phyloP scores from a whole-genome alignment of 2,888 invertebrate species.

The Salpingus planirostris region DNA sequence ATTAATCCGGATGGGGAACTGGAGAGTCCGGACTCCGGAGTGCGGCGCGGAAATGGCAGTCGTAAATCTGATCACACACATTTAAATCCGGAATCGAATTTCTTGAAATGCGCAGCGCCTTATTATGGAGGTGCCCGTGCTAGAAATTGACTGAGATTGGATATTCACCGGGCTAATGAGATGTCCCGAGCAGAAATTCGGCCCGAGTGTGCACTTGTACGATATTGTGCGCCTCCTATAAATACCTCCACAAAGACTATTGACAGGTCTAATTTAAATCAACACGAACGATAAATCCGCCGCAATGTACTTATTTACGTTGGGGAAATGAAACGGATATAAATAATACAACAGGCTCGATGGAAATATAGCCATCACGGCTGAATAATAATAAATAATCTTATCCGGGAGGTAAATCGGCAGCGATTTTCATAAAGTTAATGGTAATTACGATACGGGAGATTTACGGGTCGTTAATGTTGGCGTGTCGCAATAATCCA shows the following conservation, averaged over 20 bases:
- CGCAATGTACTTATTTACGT: no score
- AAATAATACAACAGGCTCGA: no score
- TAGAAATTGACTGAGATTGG: constrained; percentile 27
- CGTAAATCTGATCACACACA: constrained; percentile 30
- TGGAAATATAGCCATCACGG: no score
- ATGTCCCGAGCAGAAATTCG: constrained; percentile 25
- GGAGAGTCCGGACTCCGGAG: constrained; percentile 14
- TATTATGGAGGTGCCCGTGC: constrained; percentile 16
- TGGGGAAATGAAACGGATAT: no score
- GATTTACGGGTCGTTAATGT: constrained; percentile 9
- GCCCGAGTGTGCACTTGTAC: constrained; percentile 16
- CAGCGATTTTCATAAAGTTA: no score
- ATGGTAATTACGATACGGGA: no score
- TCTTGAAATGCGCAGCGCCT: constrained; percentile 22
- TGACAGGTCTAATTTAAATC: no score
- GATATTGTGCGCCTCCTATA: neutral
- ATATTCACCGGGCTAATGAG: constrained; percentile 30
- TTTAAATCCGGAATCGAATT: constrained; percentile 31
- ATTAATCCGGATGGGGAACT: constrained; percentile 17
- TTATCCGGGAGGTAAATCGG: no score
- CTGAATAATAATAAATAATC: no score
- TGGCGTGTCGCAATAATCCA: constrained; percentile 10
- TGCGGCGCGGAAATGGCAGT: constrained; percentile 25
- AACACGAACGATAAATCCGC: no score
- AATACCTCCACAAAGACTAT: neutral